These are phyloP conservation scores for Pogona vitticeps DNA, from an alignment of 2,113 vertebrate species.

Conservation along the genomic window DNA sequence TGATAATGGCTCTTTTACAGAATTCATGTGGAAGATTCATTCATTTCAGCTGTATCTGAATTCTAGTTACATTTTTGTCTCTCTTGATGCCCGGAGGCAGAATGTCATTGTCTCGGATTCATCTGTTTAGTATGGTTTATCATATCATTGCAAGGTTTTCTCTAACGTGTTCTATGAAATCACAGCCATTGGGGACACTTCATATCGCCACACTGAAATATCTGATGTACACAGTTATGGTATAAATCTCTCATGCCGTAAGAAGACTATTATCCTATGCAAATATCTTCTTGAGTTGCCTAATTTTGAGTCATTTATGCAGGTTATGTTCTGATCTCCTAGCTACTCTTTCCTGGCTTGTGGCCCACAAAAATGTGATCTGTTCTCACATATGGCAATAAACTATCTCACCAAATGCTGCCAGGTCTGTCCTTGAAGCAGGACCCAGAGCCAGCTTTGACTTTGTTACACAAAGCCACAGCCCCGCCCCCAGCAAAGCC, in stretches of 20 bases:
- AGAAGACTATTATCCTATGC: not conserved
- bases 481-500: not conserved
- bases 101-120: not conserved
- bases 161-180: not conserved
- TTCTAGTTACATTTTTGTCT: not conserved
- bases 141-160: not conserved
- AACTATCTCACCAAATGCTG: constrained; percentile 10
- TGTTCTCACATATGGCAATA: not conserved
- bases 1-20: not conserved
- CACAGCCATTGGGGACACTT: not conserved
- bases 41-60: not conserved
- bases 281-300: not conserved
- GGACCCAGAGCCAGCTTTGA: not conserved
- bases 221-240: not conserved
- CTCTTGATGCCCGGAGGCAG: not conserved
- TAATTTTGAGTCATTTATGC: not conserved
- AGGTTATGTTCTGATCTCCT: constrained; percentile 24
- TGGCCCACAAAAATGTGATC: not conserved
- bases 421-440: not conserved
- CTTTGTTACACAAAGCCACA: not conserved
- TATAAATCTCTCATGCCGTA: not conserved
- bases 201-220: not conserved
- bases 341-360: constrained; percentile 2
- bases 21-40: not conserved
- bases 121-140: not conserved